Evolutionary conservation across 2,888 invertebrate species (phyloP), one percentile per base, ranked within the genome.

Genomic region (Ophion slaviceki): DNA sequence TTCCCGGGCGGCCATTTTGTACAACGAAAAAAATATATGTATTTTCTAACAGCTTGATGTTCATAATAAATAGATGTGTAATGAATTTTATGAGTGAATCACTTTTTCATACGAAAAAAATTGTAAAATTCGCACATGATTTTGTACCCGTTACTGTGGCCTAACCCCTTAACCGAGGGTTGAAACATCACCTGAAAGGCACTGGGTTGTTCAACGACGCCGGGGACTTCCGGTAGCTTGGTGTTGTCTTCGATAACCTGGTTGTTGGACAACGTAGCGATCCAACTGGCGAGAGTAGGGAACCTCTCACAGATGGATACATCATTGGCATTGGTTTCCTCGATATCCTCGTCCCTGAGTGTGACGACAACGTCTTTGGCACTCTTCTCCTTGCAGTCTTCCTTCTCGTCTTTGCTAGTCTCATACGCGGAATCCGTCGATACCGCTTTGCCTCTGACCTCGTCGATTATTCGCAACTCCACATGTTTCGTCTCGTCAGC

Each of bases 231-330:
- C 68, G 81, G 36, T 66, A 81, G 28, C 76, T 83, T 77, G 14
- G 40, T 32, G 17, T 32, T 32, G 36, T 17, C 32, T 28, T 82
- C 77, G 8, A 11, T 32, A 2, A 45, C 57, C 45, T 76, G 81
- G 82, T 83, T 72, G 11, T 89, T 89, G 11, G 89, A 88, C 80
- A 92, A 87, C 66, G 87, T 88, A 2, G 91, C 89, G 3, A 90
- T 89, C 92, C 92, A 93, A 71, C 89, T 91, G 17, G 91, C 91
- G n/a, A 93, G 82, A 0, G 90, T 91, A 8, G 93, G 93, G 88
- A 93, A 93, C 71, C 92, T 90, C 76, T 92, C 92, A 4, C 89
- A 86, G 62, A 91, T 89, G 2, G 88, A 11, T 28, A 71, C 17
- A 10, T 61, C 74, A 32, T 85, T 64, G 11, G 53, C 20, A 32